These are phyloP conservation scores for Therioaphis trifolii DNA, from an alignment of 2,888 invertebrate species.

Conservation along the genomic window DNA sequence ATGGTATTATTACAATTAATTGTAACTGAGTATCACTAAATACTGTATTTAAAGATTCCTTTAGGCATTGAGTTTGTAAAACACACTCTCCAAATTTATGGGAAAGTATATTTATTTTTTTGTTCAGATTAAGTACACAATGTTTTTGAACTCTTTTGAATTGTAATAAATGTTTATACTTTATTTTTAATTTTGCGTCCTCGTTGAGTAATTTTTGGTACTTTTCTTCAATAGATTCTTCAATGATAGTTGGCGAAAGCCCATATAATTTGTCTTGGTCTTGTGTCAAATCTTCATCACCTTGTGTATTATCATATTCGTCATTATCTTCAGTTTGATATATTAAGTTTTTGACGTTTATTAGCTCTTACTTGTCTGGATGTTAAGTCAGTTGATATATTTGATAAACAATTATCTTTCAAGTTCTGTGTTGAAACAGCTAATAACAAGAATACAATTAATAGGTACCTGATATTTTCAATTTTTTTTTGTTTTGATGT, in stretches of 20 bases:
- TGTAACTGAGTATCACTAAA: conserved; percentile 1
- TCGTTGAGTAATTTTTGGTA: not conserved
- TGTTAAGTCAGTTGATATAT: not conserved
- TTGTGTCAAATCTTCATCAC: not conserved
- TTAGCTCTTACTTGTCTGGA: conserved; percentile 1
- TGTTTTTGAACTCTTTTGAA: not conserved
- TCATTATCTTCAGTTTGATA: not conserved
- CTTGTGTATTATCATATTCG: not conserved
- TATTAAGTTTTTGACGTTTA: not conserved
- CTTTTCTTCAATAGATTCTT: not conserved
- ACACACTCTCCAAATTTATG: not conserved
- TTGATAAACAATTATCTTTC: not conserved
- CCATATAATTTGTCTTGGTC: not conserved
- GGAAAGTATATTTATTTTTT: not conserved
- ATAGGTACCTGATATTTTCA: too few species aligned
- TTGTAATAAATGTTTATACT: not conserved
- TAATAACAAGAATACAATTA: not conserved
- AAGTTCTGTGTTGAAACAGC: not conserved
- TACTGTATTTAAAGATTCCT: not conserved
- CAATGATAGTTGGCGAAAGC: not conserved
- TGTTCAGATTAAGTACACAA: not conserved
- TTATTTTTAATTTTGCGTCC: not conserved
- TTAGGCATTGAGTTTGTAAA: not conserved
- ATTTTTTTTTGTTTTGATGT: too few species aligned
- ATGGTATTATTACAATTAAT: too few species aligned